These are phyloP conservation scores for Scomber scombrus DNA, from an alignment of 2,113 vertebrate genomes.

Conservation along the genomic window DNA sequence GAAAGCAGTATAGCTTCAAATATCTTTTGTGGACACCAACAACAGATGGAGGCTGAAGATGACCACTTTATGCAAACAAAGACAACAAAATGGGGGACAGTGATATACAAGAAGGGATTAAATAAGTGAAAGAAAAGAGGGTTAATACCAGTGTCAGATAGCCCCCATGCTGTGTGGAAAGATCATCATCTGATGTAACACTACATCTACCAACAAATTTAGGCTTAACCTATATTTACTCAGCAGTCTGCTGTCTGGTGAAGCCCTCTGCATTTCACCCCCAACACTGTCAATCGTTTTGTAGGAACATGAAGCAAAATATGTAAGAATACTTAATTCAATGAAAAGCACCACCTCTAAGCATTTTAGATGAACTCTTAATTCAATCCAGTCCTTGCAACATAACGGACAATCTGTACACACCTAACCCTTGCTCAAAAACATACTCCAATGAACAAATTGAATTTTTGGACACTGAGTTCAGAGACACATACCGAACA, in stretches of 20 bases:
- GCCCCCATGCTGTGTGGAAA: neutral
- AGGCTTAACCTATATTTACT: conserved; percentile 51
- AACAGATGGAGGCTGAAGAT: conserved; percentile 70
- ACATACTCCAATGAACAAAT: neutral
- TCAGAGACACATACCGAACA: neutral
- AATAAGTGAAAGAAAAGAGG: conserved; percentile 15
- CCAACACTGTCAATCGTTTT: neutral
- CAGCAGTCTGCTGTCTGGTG: conserved; percentile 55
- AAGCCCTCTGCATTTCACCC: neutral
- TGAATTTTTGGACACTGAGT: neutral
- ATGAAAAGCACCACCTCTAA: neutral
- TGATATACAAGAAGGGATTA: conserved; percentile 43
- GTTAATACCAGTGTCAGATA: conserved; percentile 31
- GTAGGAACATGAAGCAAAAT: neutral
- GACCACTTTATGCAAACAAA: conserved; percentile 45
- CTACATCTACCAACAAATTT: conserved; percentile 41
- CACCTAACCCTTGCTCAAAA: neutral
- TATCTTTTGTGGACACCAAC: conserved; percentile 5
- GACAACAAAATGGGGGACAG: conserved; percentile 35
- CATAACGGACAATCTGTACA: neutral
- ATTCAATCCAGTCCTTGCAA: neutral
- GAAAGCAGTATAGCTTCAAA: neutral
- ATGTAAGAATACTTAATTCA: neutral
- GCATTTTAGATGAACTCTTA: neutral
- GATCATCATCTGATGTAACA: conserved; percentile 15